Base-by-base conservation (phyloP, 1,140 invertebrate genomes). In the Neuroterus valhalla region DNA sequence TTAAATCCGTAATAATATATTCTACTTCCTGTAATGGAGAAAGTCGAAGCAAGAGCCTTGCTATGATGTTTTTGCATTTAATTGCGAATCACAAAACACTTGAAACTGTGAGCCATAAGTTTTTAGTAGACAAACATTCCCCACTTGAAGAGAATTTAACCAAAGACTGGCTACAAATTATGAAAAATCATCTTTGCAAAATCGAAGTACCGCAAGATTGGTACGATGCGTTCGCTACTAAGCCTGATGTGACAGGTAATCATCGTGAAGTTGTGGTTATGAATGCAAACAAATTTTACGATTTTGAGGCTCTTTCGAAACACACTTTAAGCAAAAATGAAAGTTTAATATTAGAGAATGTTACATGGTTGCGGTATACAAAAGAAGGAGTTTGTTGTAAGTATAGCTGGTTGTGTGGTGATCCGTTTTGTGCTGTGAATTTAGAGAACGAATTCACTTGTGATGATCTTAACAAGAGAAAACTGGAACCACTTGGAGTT, bases 361-460 rank as follows among this genome's bases (percentile, higher is more conserved):
- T 26, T 3, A 31, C 1, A 6, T 62, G 55, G 55, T 6, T 62
- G 55, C 26, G n/a, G 31, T 62, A 62, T 23, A 62, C 55, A n/a
- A 62, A 62, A 31, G n/a, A 62, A n/a, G 55, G 55, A 62, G 21
- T 62, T 62, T 38, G n/a, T 15, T 62, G 3, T 23, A 62, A 62
- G 8, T 31, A 26, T 15, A 62, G 55, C 15, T 62, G 26, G 8
- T 62, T 14, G 4, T 15, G 31, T 14, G 14, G 12, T 31, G 11
- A 31, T 12, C 26, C 26, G n/a, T 62, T 62, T 26, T 23, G 31
- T 15, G 11, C 31, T 0, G n/a, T 62, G 23, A n/a, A 6, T 31
- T 26, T 14, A 55, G 19, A 23, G 21, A 4, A 2, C 4, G 12
- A 26, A 2, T 26, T 38, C 31, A 0, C 6, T 0, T 5, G 6